A percentile compares a stretch with the other conserved stretches of the same genome.
These are phyloP conservation scores for Vulpes vulpes DNA, from an alignment of 2,113 vertebrate species.

Conservation along the genomic window DNA sequence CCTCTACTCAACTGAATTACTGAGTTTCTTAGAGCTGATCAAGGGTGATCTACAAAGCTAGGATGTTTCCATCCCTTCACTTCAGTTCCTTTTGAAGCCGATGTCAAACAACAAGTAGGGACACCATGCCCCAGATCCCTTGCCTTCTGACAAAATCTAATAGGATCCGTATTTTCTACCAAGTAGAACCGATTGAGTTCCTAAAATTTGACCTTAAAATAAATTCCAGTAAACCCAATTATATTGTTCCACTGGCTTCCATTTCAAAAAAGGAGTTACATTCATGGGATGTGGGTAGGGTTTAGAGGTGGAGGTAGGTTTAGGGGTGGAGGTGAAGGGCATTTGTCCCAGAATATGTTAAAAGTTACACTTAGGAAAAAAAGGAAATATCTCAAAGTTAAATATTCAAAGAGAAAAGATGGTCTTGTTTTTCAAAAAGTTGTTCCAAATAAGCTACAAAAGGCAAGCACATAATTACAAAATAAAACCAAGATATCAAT, in stretches of 20 bases:
- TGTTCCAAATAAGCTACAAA: conserved; percentile 35
- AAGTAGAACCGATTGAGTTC: not conserved
- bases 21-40: not conserved
- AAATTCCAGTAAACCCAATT: conserved; percentile 20
- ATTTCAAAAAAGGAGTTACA: conserved; percentile 40
- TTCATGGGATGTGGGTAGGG: not conserved
- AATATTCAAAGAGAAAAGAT: not conserved
- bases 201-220: not conserved
- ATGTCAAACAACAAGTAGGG: not conserved
- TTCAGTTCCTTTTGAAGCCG: not conserved
- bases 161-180: not conserved
- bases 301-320: not conserved
- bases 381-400: conserved; percentile 46
- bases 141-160: not conserved
- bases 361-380: not conserved
- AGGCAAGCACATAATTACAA: not conserved
- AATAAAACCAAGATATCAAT: not conserved
- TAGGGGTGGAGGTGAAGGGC: not conserved
- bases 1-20: not conserved
- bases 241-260: not conserved
- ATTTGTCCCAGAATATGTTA: conserved; percentile 23
- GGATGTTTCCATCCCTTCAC: not conserved
- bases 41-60: not conserved
- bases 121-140: not conserved
- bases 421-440: not conserved